phyloP scores from a whole-genome alignment of 2,888 invertebrate genomes.

The Drosophila paramelanica region DNA sequence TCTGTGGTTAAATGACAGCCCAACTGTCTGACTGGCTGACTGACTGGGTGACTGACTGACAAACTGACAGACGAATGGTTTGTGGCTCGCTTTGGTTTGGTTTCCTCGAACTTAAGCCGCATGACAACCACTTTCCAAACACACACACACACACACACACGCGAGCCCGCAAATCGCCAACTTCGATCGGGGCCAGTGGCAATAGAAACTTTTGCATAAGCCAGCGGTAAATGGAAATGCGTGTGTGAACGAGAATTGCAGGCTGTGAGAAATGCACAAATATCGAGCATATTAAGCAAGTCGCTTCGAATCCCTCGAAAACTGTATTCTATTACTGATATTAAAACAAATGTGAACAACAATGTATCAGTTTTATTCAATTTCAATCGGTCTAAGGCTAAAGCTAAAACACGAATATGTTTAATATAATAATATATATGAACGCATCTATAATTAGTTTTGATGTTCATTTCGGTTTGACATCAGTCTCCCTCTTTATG shows the following conservation, averaged over 20 bases:
- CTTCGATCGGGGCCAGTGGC: constrained; percentile 3
- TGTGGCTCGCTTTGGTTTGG: not conserved
- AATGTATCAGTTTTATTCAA: too few relatives aligned
- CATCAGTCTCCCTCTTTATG: too few relatives aligned
- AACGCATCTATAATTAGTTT: too few relatives aligned
- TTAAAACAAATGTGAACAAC: too few relatives aligned
- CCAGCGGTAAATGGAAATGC: not conserved
- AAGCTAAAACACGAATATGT: too few relatives aligned
- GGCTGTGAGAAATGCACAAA: not conserved
- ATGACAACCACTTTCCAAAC: constrained; percentile 38
- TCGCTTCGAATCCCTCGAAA: too few relatives aligned
- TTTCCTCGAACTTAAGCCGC: constrained; percentile 31
- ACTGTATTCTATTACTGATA: too few relatives aligned
- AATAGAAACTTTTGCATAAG: constrained; percentile 7
- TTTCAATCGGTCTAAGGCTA: too few relatives aligned
- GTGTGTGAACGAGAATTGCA: not conserved
- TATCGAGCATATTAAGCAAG: too few relatives aligned
- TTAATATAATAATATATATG: too few relatives aligned
- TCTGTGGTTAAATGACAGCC: constrained; percentile 19
- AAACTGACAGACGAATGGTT: constrained; percentile 17
- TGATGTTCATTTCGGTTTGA: too few relatives aligned
- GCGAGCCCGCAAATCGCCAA: constrained; percentile 3
- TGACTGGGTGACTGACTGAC: constrained; percentile 5
- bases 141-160: constrained; percentile 20
- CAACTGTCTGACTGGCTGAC: constrained; percentile 9